These are phyloP conservation scores for Numenius phaeopus DNA, from an alignment of 2,797 vertebrate species.

Conservation along the genomic window DNA sequence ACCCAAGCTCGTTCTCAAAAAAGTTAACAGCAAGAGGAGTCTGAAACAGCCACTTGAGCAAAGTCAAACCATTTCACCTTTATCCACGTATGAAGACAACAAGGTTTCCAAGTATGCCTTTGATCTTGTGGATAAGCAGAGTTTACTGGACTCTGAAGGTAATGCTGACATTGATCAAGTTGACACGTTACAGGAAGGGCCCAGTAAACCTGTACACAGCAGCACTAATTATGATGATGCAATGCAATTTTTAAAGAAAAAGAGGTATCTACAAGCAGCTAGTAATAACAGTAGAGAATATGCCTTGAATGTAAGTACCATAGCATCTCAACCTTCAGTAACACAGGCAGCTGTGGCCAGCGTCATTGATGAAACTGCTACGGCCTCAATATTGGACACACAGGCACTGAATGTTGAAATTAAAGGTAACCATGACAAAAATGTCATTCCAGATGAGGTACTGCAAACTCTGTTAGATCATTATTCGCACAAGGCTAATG, in stretches of 20 bases:
- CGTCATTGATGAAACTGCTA: slow-evolving; percentile 92
- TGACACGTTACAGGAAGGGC: slow-evolving; percentile 90
- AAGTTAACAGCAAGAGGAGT: slow-evolving; percentile 91
- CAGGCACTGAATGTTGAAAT: slow-evolving; percentile 91
- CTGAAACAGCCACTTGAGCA: slow-evolving; percentile 87
- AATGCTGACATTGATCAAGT: slow-evolving; percentile 91
- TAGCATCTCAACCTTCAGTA: slow-evolving; percentile 92
- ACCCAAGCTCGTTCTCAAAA: slow-evolving; percentile 95
- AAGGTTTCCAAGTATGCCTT: slow-evolving; percentile 96
- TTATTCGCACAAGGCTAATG: slow-evolving; percentile 97
- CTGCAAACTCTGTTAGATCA: slow-evolving; percentile 97
- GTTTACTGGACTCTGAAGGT: slow-evolving; percentile 90
- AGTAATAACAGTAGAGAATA: slow-evolving; percentile 91
- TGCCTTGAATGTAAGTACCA: slow-evolving; percentile 89
- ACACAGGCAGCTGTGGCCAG: slow-evolving; percentile 92
- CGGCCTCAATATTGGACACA: slow-evolving; percentile 92
- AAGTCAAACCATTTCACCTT: slow-evolving; percentile 88
- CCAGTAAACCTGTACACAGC: slow-evolving; percentile 90
- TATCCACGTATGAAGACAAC: slow-evolving; percentile 92
- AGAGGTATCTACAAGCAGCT: slow-evolving; percentile 94
- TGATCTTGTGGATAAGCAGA: slow-evolving; percentile 96
- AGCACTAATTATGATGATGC: slow-evolving; percentile 98
- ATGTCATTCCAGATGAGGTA: slow-evolving; percentile 96
- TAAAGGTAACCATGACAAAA: slow-evolving; percentile 94
- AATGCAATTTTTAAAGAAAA: slow-evolving; percentile 99